Evolutionary conservation across 2,797 vertebrate genomes (phyloP).

Genomic region (Allobates femoralis): DNA sequence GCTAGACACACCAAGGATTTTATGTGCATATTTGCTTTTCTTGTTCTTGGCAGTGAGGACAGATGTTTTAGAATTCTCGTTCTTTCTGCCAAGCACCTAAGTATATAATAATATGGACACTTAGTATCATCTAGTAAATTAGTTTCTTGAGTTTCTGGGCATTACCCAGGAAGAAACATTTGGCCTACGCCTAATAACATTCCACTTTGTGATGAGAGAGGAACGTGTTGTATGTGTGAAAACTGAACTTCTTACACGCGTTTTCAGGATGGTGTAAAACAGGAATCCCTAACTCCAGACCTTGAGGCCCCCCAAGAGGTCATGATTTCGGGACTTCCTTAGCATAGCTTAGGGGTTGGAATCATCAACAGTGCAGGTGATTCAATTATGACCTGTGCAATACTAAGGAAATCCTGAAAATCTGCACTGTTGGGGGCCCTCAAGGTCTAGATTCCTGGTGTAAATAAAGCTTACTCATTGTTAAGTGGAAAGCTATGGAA

Average conservation of each 20-base stretch:
- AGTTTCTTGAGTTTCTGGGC: slow-evolving; percentile 1
- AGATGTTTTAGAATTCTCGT: slow-evolving; percentile 34
- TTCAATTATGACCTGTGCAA: no score
- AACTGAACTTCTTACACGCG: neutral
- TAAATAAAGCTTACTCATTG: neutral
- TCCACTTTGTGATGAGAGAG: slow-evolving; percentile 19
- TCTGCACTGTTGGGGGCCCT: no score
- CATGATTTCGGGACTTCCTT: no score
- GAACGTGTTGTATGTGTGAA: neutral
- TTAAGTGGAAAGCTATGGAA: neutral
- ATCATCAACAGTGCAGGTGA: no score
- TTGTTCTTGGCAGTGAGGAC: slow-evolving; percentile 48
- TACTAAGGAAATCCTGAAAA: no score
- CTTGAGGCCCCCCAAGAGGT: no score
- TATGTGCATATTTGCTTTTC: slow-evolving; percentile 54
- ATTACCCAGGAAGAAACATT: neutral
- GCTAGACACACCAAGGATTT: slow-evolving; percentile 52
- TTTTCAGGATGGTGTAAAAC: no score
- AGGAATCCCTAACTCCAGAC: no score
- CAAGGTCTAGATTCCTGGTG: no score
- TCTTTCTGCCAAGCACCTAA: slow-evolving; percentile 35
- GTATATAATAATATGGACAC: slow-evolving; percentile 25
- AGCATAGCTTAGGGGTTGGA: no score
- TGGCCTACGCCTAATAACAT: slow-evolving; percentile 11
- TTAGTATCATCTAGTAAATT: slow-evolving; percentile 47